Evolutionary conservation across 30 jellyfish, hydroid and myxozoan species (phyloP), one percentile per base, ranked within the genome.

Genomic region (Kudoa iwatai): DNA sequence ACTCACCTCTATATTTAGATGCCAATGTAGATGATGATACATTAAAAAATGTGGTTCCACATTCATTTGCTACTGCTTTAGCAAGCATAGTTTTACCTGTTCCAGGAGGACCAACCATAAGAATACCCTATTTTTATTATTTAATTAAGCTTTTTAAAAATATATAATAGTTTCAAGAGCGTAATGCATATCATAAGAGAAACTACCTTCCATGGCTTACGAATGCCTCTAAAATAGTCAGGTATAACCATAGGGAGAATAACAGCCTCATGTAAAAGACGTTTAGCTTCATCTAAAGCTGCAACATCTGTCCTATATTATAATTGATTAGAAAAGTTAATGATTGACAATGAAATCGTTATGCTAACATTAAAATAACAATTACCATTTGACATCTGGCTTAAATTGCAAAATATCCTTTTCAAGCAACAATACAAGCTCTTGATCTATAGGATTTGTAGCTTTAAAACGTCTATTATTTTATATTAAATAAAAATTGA

Each of bases 31-130:
- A 68, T 21, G 90, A 58, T 4, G 90, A 51, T 39, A 68, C 90
- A 21, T 68, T 68, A 60, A 68, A 68, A 39, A 68, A 68, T 21
- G 90, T 68, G 4, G 90, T 68, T 17, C 82, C 82, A 24, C 90
- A 68, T 45, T 68, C 90, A 0, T 85, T 68, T 6, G 90, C 90
- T 6, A 68, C 90, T 14, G 90, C 90, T 43, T 68, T 68, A 14
- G 90, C 90, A 47, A 68, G 39, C 90, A 68, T 53, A 0, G 90
- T 68, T 42, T 68, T 68, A 20, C 90, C 90, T 1, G 90, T 68
- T 1, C 90, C 90, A 47, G 90, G 90, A 16, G 90, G 90, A 6
- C 90, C 90, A 7, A 68, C 90, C 90, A 68, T 58, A 1, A 68
- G 39, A 12, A 68, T 85, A 34, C 90, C 90, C 90, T 65, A 20